Base-by-base conservation (phyloP, 2,113 vertebrate species). In the Albula goreensis region DNA sequence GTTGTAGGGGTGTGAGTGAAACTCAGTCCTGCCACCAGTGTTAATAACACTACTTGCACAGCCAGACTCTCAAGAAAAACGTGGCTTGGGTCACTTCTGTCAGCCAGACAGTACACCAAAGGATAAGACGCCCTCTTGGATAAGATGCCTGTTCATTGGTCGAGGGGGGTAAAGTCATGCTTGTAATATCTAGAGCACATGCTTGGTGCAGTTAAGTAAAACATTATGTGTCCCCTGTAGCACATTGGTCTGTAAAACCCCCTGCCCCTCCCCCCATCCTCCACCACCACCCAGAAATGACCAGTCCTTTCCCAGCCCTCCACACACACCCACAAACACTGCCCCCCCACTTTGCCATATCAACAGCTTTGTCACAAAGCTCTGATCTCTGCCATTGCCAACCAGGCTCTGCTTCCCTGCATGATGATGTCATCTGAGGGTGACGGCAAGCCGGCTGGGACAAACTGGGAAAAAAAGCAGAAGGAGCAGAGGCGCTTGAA, bases 321-420 rank as follows among this genome's bases (percentile, higher is more conserved):
- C 81, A 11, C n/a, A 1, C 48, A 0, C 78, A 6, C 31, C 31
- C 48, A 88, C 88, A 86, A 83, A 89, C 31, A 41, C 31, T 1
- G 0, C 31, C 31, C 31, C 31, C 31, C 31, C 41, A 22, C 83
- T 13, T 84, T 60, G 52, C 63, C 86, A 83, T 52, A 66, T 84
- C 84, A 87, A 85, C 87, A 79, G 78, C 83, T 90, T 88, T 50
- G 81, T 90, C 82, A 83, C 82, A 70, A 83, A 25, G n/a, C 11
- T 78, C 70, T 41, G 12, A 13, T 25, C 50, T 15, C 50, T 4
- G 49, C 83, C 11, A 12, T 19, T 11, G 12, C 63, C 85, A 60
- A 78, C 57, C 41, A 0, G 9, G 13, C 19, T 10, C 50, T 22
- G 22, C 63, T 78, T 66, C 52, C 66, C 66, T 17, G 81, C 49